Percentiles rank a stretch among this genome's conserved stretches.
These are phyloP conservation scores for Sebastolobus altivelis DNA, from an alignment of 2,797 vertebrate species.

Conservation along the genomic window DNA sequence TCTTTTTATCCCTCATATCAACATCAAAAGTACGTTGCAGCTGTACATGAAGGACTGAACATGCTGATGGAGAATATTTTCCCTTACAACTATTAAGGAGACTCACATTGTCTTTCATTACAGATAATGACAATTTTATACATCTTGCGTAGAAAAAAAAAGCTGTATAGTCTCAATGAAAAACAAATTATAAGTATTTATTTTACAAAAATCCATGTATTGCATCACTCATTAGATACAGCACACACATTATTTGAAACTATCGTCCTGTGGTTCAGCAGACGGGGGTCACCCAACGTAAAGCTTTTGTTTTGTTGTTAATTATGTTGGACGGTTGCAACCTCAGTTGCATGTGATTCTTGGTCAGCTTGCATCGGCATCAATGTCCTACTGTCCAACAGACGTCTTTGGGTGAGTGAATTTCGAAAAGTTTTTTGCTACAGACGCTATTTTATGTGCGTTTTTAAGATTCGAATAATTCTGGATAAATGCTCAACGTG, in stretches of 20 bases:
- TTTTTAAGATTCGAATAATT: background rate
- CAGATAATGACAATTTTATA: slow-evolving; percentile 9
- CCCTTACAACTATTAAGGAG: background rate
- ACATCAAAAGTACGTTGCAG: background rate
- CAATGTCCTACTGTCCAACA: background rate
- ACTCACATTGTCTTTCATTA: slow-evolving; percentile 13
- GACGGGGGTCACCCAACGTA: background rate
- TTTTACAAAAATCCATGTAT: slow-evolving; percentile 45
- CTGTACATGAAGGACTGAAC: background rate
- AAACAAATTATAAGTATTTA: slow-evolving; percentile 39
- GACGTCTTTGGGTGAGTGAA: slow-evolving; percentile 1
- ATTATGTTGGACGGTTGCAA: slow-evolving; percentile 19
- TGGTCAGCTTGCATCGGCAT: background rate
- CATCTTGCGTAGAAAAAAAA: slow-evolving; percentile 26
- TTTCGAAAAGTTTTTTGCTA: background rate
- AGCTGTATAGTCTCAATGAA: slow-evolving; percentile 20
- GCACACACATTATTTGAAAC: slow-evolving; percentile 17
- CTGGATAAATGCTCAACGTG: slow-evolving; percentile 11
- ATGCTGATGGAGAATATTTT: slow-evolving; percentile 17
- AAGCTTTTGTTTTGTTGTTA: slow-evolving; percentile 9
- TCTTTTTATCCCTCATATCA: background rate
- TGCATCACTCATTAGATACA: slow-evolving; percentile 36
- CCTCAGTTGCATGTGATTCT: slow-evolving; percentile 6
- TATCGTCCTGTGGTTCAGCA: background rate
- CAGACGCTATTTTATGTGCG: background rate